These are phyloP conservation scores for Agrotis puta DNA, from an alignment of 2,888 invertebrate genomes.

Conservation along the genomic window DNA sequence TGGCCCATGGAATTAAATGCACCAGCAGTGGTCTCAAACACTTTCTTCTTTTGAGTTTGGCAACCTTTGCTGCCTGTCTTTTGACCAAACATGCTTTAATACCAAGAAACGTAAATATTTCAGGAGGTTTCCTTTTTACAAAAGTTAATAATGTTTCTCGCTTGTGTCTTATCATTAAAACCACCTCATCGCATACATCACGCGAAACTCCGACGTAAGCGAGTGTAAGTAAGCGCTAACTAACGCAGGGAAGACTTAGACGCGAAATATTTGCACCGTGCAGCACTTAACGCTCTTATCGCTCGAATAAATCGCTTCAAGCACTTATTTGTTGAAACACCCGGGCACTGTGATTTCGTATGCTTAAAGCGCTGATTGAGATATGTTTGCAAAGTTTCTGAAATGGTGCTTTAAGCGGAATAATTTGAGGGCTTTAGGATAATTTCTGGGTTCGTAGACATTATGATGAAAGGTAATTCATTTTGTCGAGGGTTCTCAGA, in stretches of 20 bases:
- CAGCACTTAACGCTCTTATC: conserved; percentile 83
- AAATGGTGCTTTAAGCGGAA: conserved; percentile 39
- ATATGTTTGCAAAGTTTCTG: conserved; percentile 58
- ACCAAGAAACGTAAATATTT: neutral
- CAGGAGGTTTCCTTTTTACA: neutral
- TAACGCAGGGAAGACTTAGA: conserved; percentile 83
- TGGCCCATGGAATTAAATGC: no score
- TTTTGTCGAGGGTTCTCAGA: neutral
- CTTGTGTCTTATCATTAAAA: conserved; percentile 31
- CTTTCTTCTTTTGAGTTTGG: no score
- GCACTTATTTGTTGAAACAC: conserved; percentile 75
- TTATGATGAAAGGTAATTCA: neutral
- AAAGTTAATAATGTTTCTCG: conserved; percentile 21
- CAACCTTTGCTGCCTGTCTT: no score
- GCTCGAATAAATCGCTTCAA: conserved; percentile 75
- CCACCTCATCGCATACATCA: conserved; percentile 61
- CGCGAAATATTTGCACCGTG: conserved; percentile 84
- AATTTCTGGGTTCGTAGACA: conserved; percentile 3
- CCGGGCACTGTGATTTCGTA: conserved; percentile 67
- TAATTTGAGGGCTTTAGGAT: conserved; percentile 16
- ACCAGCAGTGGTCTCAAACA: no score
- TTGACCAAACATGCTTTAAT: no score
- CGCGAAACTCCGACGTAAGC: conserved; percentile 67
- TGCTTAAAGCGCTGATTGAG: conserved; percentile 71
- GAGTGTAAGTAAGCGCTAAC: conserved; percentile 83